A percentile compares a stretch with the other conserved stretches of the same genome.
Evolutionary conservation across 2,113 vertebrate genomes (phyloP).

Genomic region (Aphyosemion australe): DNA sequence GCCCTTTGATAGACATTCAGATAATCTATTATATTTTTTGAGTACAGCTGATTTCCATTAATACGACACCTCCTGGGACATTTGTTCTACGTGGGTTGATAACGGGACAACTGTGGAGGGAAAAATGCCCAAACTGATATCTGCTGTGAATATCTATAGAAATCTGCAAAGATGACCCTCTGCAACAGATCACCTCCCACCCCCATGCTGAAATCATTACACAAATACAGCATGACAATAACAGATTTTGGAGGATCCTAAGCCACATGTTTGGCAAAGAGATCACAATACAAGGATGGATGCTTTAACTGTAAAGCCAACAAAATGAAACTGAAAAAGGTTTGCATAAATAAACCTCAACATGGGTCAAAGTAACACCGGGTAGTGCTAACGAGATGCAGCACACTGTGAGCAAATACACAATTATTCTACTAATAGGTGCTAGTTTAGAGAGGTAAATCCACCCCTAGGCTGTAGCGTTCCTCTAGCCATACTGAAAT

Average conservation of each 20-base stretch:
- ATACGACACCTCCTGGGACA: slow-evolving; percentile 22
- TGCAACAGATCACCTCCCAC: slow-evolving; percentile 1
- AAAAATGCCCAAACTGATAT: neutral
- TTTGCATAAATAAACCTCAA: neutral
- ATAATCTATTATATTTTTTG: slow-evolving; percentile 57
- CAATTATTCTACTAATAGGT: neutral
- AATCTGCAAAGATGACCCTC: neutral
- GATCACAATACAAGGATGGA: neutral
- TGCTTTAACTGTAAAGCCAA: neutral
- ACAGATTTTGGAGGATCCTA: slow-evolving; percentile 33
- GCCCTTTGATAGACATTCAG: slow-evolving; percentile 31
- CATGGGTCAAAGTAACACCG: neutral
- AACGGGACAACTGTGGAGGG: neutral
- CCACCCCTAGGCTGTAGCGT: slow-evolving; percentile 26
- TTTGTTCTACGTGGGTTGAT: slow-evolving; percentile 11
- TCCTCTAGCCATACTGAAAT: slow-evolving; percentile 2
- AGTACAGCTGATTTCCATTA: slow-evolving; percentile 43
- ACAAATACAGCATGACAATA: slow-evolving; percentile 13
- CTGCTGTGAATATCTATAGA: slow-evolving; percentile 3
- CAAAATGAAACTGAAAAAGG: neutral
- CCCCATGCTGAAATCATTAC: slow-evolving; percentile 5
- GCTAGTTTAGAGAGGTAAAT: slow-evolving; percentile 21
- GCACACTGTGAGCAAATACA: no score
- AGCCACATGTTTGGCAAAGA: slow-evolving; percentile 22
- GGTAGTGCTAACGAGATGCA: neutral